Evolutionary conservation across 37 sponge, comb jelly and placozoan species (phyloP), one percentile per base, ranked within the genome.

Genomic region (Spongia lamella): DNA sequence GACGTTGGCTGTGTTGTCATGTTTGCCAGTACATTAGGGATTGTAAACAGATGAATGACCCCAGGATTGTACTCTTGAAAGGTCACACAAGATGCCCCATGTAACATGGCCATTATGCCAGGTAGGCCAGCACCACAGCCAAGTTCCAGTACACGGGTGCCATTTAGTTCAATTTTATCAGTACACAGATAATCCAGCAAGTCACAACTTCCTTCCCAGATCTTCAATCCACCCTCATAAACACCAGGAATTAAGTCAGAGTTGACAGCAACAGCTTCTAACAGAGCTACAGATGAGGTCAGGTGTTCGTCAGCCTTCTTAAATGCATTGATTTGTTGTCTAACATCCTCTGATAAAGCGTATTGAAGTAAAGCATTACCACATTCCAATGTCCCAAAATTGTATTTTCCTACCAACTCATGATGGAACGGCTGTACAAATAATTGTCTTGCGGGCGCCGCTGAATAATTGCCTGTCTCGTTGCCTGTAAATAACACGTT

Each of bases 1-100:
- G 65, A 32, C 21, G 65, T 11, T 64, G 26, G 4, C 21, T n/a
- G 6, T 5, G 60, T 15, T 15, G 60, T 5, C 4, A 63, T 49
- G 53, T 85, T 94, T 34, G 60, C 26, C 13, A 86, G 55, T 1
- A 79, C 70, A 69, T 75, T 95, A 7, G 96, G 90, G 17, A 95
- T 83, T 9, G 99, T 98, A 14, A 84, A 38, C 27, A 68, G 82
- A 20, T 69, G 34, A 20, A 98, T n/a, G 21, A 98, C 99, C 30
- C 92, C 96, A 38, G 21, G 9, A 66, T 98, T 98, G 64, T 86
- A 98, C 39, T 98, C 99, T 33, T 98, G 99, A 32, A 98, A 95
- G 56, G 76, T 74, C 11, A 89, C 86, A 11, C 22, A 15, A 17
- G 58, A 43, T 6, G 93, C 93, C 13, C 84, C 90, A 21, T 52